Evolutionary conservation across 2,113 vertebrate species (phyloP), one percentile per base, ranked within the genome.

Genomic region (Labrus mixtus): DNA sequence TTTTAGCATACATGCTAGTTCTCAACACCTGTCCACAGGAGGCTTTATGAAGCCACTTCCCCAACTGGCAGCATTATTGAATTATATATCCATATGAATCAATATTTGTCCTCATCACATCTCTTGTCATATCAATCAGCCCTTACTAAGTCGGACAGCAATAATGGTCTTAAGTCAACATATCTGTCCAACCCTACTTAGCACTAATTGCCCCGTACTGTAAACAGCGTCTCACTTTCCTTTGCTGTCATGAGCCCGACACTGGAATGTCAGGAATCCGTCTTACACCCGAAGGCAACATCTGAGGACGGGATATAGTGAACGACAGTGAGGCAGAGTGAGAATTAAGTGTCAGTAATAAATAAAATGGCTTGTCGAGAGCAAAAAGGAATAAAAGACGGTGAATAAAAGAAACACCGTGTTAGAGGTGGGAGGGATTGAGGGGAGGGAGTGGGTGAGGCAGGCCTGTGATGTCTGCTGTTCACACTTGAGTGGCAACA

Each of bases 241-340:
- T 72, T 66, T 45, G 70, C 58, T 70, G 61, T 17, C 37, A 37
- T n/a, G 64, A 73, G 60, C 68, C 13, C 4, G 8, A 37, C 46
- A 10, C n/a, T 36, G 73, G 88, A 87, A 89, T 80, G 79, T 64
- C 68, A 82, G 79, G 83, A 90, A 92, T 87, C 70, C 22, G 55
- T 55, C 33, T 51, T 84, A 74, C 81, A 83, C 73, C 76, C 48
- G 12, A 51, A 45, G 80, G 66, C 74, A 73, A 51, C 77, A 62
- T 66, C 71, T 81, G 3, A 19, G 10, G 33, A n/a, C 64, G 45
- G 53, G 55, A 56, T n/a, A 54, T 2, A 8, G 67, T 3, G 39
- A 46, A 41, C 2, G 13, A 37, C 39, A 29, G 19, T 2, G 4
- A 5, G 0, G 60, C 37, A 1, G 61, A 62, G 23, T 10, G 33